phyloP scores from a whole-genome alignment of 2,888 invertebrate species.

The Agonopterix alstromeriana region DNA sequence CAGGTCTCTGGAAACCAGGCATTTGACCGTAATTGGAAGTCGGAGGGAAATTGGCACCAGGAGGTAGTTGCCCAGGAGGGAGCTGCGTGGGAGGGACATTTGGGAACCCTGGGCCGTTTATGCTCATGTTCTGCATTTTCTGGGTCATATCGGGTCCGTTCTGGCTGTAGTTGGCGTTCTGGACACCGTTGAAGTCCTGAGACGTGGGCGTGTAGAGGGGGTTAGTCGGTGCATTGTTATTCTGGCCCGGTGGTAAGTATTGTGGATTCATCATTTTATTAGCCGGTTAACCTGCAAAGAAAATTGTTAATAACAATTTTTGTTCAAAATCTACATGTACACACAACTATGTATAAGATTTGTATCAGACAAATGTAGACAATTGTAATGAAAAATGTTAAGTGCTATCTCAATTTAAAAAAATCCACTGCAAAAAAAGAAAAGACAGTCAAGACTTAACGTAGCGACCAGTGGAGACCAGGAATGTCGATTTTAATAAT shows the following conservation, averaged over 20 bases:
- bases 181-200: constrained; percentile 60
- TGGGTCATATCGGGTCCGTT: constrained; percentile 56
- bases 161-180: constrained; percentile 57
- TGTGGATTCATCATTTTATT: constrained; percentile 68
- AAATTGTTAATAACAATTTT: not conserved
- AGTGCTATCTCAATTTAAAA: too few species aligned
- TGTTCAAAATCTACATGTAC: too few species aligned
- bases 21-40: constrained; percentile 34
- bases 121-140: constrained; percentile 65
- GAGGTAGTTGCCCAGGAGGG: constrained; percentile 39
- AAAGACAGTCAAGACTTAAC: too few species aligned
- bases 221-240: constrained; percentile 62
- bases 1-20: constrained; percentile 40
- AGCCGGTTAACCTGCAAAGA: constrained; percentile 41
- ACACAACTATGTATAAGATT: too few species aligned
- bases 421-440: too few species aligned
- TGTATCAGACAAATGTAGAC: too few species aligned
- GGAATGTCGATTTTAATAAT: too few species aligned
- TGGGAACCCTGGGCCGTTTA: constrained; percentile 51
- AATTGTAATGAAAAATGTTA: too few species aligned
- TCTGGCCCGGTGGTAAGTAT: constrained; percentile 64
- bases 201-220: constrained; percentile 52
- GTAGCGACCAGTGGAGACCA: too few species aligned
- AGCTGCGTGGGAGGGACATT: constrained; percentile 52
- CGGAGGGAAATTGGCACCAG: constrained; percentile 36